These are phyloP conservation scores for Calcarius lapponicus DNA, from an alignment of 2,797 vertebrate species.

Conservation along the genomic window DNA sequence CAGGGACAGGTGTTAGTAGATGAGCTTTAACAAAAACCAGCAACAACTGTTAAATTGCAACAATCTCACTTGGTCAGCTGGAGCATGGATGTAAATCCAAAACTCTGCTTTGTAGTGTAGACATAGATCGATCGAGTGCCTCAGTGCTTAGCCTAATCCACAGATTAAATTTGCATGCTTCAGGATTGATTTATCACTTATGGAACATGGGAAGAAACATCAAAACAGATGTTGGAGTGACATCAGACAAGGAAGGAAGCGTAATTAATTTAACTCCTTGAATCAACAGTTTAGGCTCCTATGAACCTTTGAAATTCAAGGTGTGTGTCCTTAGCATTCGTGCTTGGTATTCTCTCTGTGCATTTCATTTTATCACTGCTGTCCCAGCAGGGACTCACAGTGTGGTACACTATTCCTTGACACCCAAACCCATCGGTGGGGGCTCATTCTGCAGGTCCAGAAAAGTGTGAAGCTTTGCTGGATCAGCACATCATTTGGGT, in stretches of 20 bases:
- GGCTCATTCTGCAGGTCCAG: background rate
- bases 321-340: background rate
- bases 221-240: background rate
- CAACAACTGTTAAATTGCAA: background rate
- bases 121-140: background rate
- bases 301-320: background rate
- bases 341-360: background rate
- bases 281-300: background rate
- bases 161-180: background rate
- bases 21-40: background rate
- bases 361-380: background rate
- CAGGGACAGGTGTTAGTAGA: background rate
- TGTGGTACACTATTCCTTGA: fast-evolving
- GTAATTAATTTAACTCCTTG: background rate
- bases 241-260: background rate
- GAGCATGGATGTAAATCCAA: background rate
- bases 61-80: background rate
- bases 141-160: background rate
- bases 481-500: fast-evolving
- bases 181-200: background rate
- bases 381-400: background rate
- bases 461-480: background rate
- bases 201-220: background rate
- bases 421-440: background rate
- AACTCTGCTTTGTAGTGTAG: background rate